A percentile compares a stretch with the other conserved stretches of the same genome.
Evolutionary conservation across 1,140 invertebrate genomes (phyloP).

Genomic region (Drosophila pallidifrons): DNA sequence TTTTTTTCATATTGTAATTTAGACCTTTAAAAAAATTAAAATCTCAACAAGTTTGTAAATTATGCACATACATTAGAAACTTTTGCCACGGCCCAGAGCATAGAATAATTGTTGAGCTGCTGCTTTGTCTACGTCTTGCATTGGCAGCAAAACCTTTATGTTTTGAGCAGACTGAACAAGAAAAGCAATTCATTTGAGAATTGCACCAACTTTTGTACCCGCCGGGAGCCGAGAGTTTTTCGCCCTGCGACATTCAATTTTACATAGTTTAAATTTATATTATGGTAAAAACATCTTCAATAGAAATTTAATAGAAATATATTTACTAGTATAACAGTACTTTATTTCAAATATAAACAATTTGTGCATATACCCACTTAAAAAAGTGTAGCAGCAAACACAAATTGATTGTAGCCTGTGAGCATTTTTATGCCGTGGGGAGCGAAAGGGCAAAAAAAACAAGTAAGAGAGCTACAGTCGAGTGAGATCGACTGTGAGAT

Average conservation of each 20-base stretch:
- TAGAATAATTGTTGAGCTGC: neutral
- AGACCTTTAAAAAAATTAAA: constrained; percentile 4
- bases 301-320: too few species aligned
- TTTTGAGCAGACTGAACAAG: neutral
- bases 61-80: constrained; percentile 33
- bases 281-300: too few species aligned
- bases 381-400: constrained; percentile 4
- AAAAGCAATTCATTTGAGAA: neutral
- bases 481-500: too few species aligned
- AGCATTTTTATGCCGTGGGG: constrained; percentile 1
- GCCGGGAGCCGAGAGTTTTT: neutral
- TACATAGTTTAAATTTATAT: too few species aligned
- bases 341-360: neutral
- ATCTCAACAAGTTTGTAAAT: constrained; percentile 16
- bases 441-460: neutral
- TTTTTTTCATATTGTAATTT: constrained; percentile 3
- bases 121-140: neutral
- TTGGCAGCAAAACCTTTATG: neutral
- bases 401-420: constrained; percentile 7
- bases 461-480: neutral
- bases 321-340: too few species aligned
- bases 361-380: neutral
- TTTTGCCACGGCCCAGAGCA: neutral
- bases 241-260: neutral
- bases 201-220: neutral